Conservation (phyloP, 2,113 vertebrate species). For the Suncus etruscus region DNA sequence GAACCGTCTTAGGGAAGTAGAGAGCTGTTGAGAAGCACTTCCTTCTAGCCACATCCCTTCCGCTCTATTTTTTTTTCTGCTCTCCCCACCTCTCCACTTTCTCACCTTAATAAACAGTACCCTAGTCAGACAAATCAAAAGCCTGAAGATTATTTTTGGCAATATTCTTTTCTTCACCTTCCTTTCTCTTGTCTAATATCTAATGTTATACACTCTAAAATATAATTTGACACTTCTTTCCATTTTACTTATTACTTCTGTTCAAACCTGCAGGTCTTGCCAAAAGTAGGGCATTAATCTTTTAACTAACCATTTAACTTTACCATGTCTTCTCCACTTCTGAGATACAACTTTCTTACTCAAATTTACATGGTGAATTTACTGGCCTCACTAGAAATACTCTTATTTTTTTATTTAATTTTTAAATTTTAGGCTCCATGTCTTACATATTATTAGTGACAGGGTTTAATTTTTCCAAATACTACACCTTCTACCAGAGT, state of each 20-base stretch:
- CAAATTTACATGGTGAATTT: too few relatives aligned
- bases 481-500: too few relatives aligned
- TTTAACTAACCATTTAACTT: neutral
- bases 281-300: neutral
- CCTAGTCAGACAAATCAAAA: neutral
- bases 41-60: neutral
- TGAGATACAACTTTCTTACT: too few relatives aligned
- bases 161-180: conserved; percentile 11
- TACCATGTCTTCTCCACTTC: neutral
- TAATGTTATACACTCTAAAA: neutral
- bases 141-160: neutral
- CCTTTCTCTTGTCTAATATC: neutral
- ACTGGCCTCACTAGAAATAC: too few relatives aligned
- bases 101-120: neutral
- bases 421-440: too few relatives aligned
- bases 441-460: too few relatives aligned
- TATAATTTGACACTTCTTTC: conserved; percentile 12
- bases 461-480: too few relatives aligned
- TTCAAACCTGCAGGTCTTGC: neutral
- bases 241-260: neutral
- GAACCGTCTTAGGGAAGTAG: neutral
- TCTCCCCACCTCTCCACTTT: neutral
- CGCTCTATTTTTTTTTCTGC: neutral
- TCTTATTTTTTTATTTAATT: too few relatives aligned
- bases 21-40: neutral